phyloP scores from a whole-genome alignment of 2,888 invertebrate genomes.

The Harpagoxenus sublaevis region DNA sequence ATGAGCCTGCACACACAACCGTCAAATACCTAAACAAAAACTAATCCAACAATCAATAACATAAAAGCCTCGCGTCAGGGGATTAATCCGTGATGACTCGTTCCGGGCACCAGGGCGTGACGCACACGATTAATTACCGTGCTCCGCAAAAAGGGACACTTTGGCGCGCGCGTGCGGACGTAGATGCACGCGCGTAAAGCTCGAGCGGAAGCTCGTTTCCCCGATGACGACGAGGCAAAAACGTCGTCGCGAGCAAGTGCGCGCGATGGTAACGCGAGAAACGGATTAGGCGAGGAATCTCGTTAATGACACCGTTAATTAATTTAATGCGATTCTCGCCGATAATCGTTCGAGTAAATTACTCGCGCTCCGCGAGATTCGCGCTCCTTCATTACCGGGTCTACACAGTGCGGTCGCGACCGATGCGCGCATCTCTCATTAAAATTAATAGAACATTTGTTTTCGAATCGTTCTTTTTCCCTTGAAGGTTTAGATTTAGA shows the following conservation, averaged over 20 bases:
- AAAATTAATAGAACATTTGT: slow-evolving; percentile 27
- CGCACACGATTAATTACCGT: slow-evolving; percentile 56
- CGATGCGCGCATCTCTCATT: neutral
- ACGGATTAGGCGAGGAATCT: slow-evolving; percentile 53
- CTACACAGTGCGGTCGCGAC: neutral
- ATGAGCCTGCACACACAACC: neutral
- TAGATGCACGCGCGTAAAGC: slow-evolving; percentile 38
- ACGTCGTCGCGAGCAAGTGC: slow-evolving; percentile 4
- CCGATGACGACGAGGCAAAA: slow-evolving; percentile 23
- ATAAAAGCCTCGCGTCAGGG: slow-evolving; percentile 4
- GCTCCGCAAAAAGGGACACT: slow-evolving; percentile 35
- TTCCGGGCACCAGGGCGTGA: slow-evolving; percentile 48
- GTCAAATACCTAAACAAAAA: slow-evolving; percentile 16
- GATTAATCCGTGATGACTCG: slow-evolving; percentile 36
- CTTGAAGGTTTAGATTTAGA: neutral
- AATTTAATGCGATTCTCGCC: slow-evolving; percentile 51
- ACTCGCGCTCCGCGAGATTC: slow-evolving; percentile 31
- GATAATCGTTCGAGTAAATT: slow-evolving; percentile 50
- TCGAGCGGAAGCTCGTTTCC: slow-evolving; percentile 36
- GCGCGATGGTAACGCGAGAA: slow-evolving; percentile 31
- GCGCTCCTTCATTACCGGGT: neutral
- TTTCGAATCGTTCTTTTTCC: neutral
- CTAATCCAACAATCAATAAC: slow-evolving; percentile 20
- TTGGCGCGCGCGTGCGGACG: slow-evolving; percentile 22
- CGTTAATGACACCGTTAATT: slow-evolving; percentile 51